Evolutionary conservation across 2,113 vertebrate genomes (phyloP), one percentile per base, ranked within the genome.

Genomic region (Cranoglanis bouderius): DNA sequence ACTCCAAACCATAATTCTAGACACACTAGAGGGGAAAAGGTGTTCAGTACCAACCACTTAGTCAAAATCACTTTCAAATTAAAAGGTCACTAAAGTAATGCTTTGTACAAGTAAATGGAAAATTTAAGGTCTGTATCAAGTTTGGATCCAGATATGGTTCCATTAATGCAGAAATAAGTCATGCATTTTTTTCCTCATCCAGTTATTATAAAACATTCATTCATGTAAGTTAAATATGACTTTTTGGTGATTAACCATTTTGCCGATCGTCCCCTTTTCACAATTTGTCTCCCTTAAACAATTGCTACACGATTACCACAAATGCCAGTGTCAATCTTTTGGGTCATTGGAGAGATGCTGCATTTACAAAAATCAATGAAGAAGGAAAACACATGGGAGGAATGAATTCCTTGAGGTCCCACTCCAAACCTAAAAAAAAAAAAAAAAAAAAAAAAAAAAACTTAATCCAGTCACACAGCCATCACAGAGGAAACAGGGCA

Each of bases 391-490:
- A 67, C 26, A 63, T 29, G 29, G 43, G 75, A 90, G 80, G 87
- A 88, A 88, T 88, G 81, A 77, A 63, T 35, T 75, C 72, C 67
- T 38, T 32, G 40, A 88, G 87, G 82, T 74, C 87, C 21, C 89
- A 88, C 85, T 90, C 88, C 72, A 91, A 90, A 90, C 87, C 91
- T 35, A 57, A 87, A 67, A 59, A 59, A 88, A 78, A 18, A 53
- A 26, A 87, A 67, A 59, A 59, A 88, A 78, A 18, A 53, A 26
- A 38, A 35, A 82, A 35, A 12, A 35, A 81, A 82, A 21, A 5
- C 16, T 59, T 24, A 57, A 40, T 88, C 83, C 91, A 92, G 92
- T 94, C 89, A 82, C 90, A 92, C 85, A 89, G 87, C 92, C 89
- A 89, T 87, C 83, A 84, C 84, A 83, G 87, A 86, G 65, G 90